Percentiles rank a stretch among this genome's conserved stretches.
phyloP scores from a whole-genome alignment of 2,797 vertebrate genomes.

The Gymnothorax reevesii region DNA sequence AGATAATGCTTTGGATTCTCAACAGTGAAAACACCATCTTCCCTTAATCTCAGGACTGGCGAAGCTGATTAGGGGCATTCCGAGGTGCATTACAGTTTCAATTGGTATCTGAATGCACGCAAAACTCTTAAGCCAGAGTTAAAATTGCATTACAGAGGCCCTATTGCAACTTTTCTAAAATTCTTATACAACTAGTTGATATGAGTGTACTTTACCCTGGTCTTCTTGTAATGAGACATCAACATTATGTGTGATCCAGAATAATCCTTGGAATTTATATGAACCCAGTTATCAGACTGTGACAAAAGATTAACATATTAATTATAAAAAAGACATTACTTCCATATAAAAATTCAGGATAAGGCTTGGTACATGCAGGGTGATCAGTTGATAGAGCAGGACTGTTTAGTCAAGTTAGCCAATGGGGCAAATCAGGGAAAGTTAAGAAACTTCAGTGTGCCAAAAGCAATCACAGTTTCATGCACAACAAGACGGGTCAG shows the following conservation, averaged over 20 bases:
- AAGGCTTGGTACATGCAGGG: constrained; percentile 2
- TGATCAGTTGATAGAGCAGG: background rate
- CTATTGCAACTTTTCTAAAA: background rate
- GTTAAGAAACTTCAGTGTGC: background rate
- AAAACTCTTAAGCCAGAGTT: background rate
- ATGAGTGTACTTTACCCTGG: background rate
- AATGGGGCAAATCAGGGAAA: background rate
- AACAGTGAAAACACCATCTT: background rate
- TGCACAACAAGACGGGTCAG: constrained; percentile 22
- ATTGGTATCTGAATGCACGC: background rate
- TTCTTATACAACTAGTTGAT: background rate
- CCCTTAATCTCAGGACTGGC: background rate
- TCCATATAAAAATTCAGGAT: background rate
- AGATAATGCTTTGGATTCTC: background rate
- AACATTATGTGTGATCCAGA: background rate
- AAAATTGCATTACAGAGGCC: background rate
- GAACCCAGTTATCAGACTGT: background rate
- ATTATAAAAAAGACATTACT: background rate
- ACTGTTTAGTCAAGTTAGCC: background rate
- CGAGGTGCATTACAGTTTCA: background rate
- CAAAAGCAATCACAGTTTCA: background rate
- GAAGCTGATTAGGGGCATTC: background rate
- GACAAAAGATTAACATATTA: background rate
- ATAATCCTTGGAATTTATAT: background rate
- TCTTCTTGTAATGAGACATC: background rate